Evolutionary conservation across 1,140 invertebrate species (phyloP), one percentile per base, ranked within the genome.

Genomic region (Brachionus koreanus): DNA sequence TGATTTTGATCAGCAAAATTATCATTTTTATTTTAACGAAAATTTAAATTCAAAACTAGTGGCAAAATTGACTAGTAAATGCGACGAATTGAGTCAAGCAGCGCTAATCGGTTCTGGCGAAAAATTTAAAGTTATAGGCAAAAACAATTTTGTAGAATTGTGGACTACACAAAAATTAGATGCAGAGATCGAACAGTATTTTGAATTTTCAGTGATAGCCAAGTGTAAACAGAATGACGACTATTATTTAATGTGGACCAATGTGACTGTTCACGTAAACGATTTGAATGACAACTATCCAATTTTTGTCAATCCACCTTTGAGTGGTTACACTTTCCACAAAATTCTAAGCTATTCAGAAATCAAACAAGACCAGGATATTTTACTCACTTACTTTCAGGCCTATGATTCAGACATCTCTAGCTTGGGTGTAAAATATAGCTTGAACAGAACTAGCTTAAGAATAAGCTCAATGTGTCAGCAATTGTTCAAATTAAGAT

Each of bases 271-370:
- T 10, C 43, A n/a, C 7, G 2, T 74, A 46, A 74, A 46, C 19
- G 69, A 74, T 46, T 19, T 46, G n/a, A 46, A 74, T 46, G 69
- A 74, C 25, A 74, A 74, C 29, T 6, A 25, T 19, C 69, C 69
- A 46, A 29, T 7, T 25, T 74, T 74, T 74, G 25, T 74, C 5
- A 74, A 74, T 49, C 69, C 69, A 29, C 23, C 43, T 23, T 25
- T 10, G 29, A 33, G 23, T 46, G 69, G 33, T 9, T 46, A 12
- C 9, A 46, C 25, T 19, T 46, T 46, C 13, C 39, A 74, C n/a
- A 74, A 74, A 49, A 35, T 46, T 25, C 13, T 74, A 46, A 46
- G 19, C 43, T 46, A 25, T 43, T 25, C 16, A 46, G 39, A 74
- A 12, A 12, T 46, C 9, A 25, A 43, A 43, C 7, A 74, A 12